Base-by-base conservation (phyloP, 1,140 invertebrate species). In the Drosophila littoralis region DNA sequence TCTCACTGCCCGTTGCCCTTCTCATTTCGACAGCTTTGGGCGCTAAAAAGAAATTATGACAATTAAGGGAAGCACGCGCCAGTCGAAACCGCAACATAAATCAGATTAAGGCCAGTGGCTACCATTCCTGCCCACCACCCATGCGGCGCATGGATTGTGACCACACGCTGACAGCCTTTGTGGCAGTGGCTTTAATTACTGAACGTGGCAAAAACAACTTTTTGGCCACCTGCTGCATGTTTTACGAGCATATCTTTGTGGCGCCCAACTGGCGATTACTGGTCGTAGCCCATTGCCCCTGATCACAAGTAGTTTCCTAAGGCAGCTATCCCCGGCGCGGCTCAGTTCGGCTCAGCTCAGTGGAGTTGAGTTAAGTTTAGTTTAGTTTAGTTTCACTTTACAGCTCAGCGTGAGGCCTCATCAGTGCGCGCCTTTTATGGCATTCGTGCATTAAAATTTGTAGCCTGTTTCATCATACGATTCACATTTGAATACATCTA, bases 131-230 rank as follows among this genome's bases (percentile, higher is more conserved):
- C 22, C 15, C 7, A 6, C 22, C 22, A 0, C 7, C 10, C 17
- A 17, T 15, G 1, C 7, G 1, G 0, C 28, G n/a, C 10, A 35
- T 46, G 48, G 42, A 54, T 43, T 72, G 43, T 64, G 67, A 75
- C 72, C 72, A 70, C 72, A 75, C 17, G 72, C 72, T 75, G 72
- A 70, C 67, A 75, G 52, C 51, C 52, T 88, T 82, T 84, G 80
- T 68, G 70, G 83, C 83, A 78, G 60, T 66, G 77, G 72, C 66
- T 86, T 86, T 86, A 86, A 86, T 86, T 83, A 88, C 79, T 72
- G 46, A 57, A 38, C 33, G 60, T 60, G 70, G 63, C 64, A 55
- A 57, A 45, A 67, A 51, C 63, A 48, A 40, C 54, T 75, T 59
- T 85, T 71, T 60, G 71, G 60, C 83, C 83, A 86, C 83, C 82